phyloP scores from a whole-genome alignment of 2,113 vertebrate genomes.

The Lathamus discolor region DNA sequence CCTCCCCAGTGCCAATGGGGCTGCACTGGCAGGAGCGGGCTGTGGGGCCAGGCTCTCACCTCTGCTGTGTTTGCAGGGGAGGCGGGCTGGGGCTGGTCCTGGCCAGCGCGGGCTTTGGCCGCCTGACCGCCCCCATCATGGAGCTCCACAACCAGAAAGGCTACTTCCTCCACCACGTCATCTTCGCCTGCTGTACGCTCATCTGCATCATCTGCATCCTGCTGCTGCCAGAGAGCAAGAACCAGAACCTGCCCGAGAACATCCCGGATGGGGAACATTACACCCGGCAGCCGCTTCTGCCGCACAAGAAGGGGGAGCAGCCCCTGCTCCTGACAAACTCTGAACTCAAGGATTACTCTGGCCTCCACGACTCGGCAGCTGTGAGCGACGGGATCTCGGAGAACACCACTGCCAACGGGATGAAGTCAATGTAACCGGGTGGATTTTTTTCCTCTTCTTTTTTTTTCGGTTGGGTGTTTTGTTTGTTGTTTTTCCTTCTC shows the following conservation, averaged over 20 bases:
- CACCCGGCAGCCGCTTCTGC: conserved; percentile 88
- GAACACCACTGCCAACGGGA: conserved; percentile 86
- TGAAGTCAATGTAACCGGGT: conserved; percentile 76
- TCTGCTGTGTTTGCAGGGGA: conserved; percentile 76
- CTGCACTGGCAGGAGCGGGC: background rate
- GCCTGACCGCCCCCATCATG: conserved; percentile 95
- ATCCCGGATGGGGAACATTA: conserved; percentile 91
- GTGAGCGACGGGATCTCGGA: conserved; percentile 78
- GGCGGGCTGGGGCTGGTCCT: conserved; percentile 92
- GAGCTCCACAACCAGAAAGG: conserved; percentile 99
- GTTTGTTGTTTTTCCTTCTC: background rate
- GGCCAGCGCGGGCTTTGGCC: conserved; percentile 94
- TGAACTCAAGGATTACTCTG: conserved; percentile 93
- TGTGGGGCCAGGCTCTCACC: background rate
- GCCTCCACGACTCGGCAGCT: conserved; percentile 83
- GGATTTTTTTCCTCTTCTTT: background rate
- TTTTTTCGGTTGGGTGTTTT: background rate
- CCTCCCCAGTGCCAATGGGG: background rate
- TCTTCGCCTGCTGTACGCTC: conserved; percentile 97
- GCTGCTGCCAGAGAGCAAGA: conserved; percentile 91
- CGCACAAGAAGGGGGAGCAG: conserved; percentile 88
- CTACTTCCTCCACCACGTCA: conserved; percentile 97
- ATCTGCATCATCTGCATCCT: conserved; percentile 99
- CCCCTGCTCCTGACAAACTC: conserved; percentile 90
- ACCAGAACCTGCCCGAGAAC: conserved; percentile 91